Conservation (phyloP, 2,888 invertebrate species). For the Torymus texanus region DNA sequence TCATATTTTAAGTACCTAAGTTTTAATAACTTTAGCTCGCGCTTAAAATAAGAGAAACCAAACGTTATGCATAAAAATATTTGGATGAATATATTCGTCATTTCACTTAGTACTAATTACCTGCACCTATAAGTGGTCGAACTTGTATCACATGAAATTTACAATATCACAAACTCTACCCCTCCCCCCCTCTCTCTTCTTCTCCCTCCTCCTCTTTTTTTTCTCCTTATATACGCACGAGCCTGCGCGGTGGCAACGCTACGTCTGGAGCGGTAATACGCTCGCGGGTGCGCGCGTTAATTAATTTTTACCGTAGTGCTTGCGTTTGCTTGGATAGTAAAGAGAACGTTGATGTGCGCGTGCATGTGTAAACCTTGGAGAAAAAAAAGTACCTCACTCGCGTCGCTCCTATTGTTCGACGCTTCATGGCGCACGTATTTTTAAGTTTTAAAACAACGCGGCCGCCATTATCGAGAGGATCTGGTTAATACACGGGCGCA, state of each 20-base stretch:
- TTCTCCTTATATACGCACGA: too few species aligned
- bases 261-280: neutral
- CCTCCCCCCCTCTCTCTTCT: neutral
- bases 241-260: too few species aligned
- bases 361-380: neutral
- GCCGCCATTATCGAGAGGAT: conserved; percentile 40
- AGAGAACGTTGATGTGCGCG: conserved; percentile 11
- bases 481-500: conserved; percentile 30
- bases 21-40: too few species aligned
- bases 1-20: too few species aligned
- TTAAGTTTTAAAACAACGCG: conserved; percentile 38
- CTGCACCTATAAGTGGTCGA: too few species aligned
- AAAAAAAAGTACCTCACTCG: neutral
- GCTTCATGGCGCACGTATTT: conserved; percentile 22
- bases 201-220: neutral
- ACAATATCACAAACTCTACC: too few species aligned
- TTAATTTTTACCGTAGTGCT: conserved; percentile 31
- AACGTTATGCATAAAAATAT: too few species aligned
- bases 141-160: too few species aligned
- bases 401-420: conserved; percentile 31
- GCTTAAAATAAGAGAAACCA: too few species aligned
- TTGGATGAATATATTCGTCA: too few species aligned
- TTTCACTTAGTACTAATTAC: too few species aligned
- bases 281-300: conserved; percentile 11
- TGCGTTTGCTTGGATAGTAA: conserved; percentile 4